Conservation (phyloP, 2,113 vertebrate species). For the Azemiops feae region DNA sequence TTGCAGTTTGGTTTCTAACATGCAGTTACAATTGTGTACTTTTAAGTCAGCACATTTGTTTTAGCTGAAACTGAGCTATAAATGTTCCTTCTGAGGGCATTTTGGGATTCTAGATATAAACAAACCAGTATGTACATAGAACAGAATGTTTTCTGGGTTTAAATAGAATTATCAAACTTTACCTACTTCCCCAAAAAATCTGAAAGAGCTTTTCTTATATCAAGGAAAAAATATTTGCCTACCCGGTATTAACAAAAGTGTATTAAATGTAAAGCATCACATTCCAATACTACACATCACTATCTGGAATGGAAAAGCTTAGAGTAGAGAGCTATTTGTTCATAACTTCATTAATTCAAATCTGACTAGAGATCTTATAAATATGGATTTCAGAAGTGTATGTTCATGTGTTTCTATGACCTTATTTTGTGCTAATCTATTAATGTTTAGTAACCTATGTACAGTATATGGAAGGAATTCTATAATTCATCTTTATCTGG, state of each 20-base stretch:
- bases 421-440: background rate
- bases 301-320: background rate
- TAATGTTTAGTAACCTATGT: background rate
- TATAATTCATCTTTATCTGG: background rate
- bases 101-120: background rate
- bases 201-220: background rate
- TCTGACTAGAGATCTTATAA: background rate
- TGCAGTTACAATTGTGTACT: slow-evolving; percentile 18
- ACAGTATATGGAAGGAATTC: background rate
- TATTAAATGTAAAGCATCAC: background rate
- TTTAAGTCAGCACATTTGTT: background rate
- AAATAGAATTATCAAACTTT: background rate
- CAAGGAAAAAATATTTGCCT: background rate
- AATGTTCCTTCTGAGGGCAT: slow-evolving; percentile 3
- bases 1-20: slow-evolving; percentile 2
- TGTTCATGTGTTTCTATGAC: background rate
- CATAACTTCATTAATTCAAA: background rate
- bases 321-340: background rate
- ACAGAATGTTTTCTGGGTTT: background rate
- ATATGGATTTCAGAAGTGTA: background rate
- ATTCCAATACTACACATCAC: background rate
- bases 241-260: background rate
- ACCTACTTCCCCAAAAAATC: background rate
- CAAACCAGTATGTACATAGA: slow-evolving; percentile 2
- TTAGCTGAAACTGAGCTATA: slow-evolving; percentile 33